These are phyloP conservation scores for Potorous gilbertii DNA, from an alignment of 2,797 vertebrate species.

Conservation along the genomic window DNA sequence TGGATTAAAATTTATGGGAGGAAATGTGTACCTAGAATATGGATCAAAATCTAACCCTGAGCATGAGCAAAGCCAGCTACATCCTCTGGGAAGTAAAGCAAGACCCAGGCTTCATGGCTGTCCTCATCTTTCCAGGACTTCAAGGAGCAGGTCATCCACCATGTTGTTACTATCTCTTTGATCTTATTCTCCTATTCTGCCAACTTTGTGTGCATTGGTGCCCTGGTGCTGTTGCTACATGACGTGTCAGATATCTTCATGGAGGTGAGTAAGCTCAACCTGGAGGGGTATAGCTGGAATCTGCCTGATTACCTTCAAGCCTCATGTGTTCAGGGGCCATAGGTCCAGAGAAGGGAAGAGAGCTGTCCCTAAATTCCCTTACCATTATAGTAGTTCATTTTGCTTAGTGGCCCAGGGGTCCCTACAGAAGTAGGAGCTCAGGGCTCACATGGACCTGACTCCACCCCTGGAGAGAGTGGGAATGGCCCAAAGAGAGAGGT, in stretches of 20 bases:
- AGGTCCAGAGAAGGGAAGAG: neutral
- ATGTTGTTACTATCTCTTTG: slow-evolving; percentile 89
- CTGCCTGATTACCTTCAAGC: neutral
- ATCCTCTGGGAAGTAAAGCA: neutral
- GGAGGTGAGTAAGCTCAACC: slow-evolving; percentile 85
- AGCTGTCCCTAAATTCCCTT: neutral
- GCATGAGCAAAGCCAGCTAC: neutral
- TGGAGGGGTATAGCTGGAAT: neutral
- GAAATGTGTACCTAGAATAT: neutral
- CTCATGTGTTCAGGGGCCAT: neutral
- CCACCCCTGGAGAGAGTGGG: neutral
- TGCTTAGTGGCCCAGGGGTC: neutral
- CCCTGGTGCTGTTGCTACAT: slow-evolving; percentile 90
- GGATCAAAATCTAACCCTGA: neutral
- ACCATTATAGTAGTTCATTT: neutral
- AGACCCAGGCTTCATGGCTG: neutral
- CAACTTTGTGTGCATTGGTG: slow-evolving; percentile 89
- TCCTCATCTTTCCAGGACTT: slow-evolving; percentile 87
- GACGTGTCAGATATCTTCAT: slow-evolving; percentile 90
- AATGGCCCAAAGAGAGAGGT: neutral
- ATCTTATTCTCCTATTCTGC: slow-evolving; percentile 90
- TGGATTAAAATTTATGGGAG: neutral
- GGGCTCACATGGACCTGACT: neutral
- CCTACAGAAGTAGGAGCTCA: neutral
- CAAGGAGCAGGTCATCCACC: slow-evolving; percentile 92